These are phyloP conservation scores for Dryoscopus gambensis DNA, from an alignment of 2,113 vertebrate genomes.

Conservation along the genomic window DNA sequence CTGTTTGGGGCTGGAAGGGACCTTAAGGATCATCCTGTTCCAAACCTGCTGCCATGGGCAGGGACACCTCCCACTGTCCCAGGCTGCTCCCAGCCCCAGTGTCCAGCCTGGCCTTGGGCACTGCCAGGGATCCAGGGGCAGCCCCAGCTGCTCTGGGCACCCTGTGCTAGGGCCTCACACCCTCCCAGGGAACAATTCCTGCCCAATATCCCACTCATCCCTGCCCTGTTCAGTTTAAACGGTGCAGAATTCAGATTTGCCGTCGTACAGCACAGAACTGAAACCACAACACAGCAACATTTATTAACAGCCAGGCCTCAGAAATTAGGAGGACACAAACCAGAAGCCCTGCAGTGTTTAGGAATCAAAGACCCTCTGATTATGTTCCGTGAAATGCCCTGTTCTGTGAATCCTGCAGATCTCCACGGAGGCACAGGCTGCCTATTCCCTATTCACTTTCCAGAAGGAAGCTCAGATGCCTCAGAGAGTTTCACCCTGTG, in stretches of 20 bases:
- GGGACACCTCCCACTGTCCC: not conserved
- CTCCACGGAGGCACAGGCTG: not conserved
- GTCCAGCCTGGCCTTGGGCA: rapidly evolving
- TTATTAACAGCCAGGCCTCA: not conserved
- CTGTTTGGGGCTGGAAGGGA: not conserved
- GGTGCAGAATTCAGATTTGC: not conserved
- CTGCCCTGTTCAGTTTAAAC: not conserved
- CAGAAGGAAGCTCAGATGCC: not conserved
- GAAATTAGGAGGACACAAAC: not conserved
- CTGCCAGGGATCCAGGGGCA: not conserved
- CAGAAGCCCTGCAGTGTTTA: not conserved
- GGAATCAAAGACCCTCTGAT: not conserved
- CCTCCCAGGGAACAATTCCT: not conserved
- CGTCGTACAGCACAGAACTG: rapidly evolving
- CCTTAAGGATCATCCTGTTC: not conserved
- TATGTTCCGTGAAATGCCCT: rapidly evolving
- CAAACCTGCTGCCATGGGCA: not conserved
- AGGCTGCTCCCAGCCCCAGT: rapidly evolving
- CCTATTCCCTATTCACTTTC: rapidly evolving
- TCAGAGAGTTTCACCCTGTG: not conserved
- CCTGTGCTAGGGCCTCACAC: not conserved
- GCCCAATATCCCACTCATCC: rapidly evolving
- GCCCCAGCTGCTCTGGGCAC: not conserved
- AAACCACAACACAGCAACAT: not conserved
- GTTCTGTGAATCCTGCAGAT: not conserved